These are phyloP conservation scores for Propithecus coquereli DNA, from an alignment of 2,113 vertebrate species.

Conservation along the genomic window DNA sequence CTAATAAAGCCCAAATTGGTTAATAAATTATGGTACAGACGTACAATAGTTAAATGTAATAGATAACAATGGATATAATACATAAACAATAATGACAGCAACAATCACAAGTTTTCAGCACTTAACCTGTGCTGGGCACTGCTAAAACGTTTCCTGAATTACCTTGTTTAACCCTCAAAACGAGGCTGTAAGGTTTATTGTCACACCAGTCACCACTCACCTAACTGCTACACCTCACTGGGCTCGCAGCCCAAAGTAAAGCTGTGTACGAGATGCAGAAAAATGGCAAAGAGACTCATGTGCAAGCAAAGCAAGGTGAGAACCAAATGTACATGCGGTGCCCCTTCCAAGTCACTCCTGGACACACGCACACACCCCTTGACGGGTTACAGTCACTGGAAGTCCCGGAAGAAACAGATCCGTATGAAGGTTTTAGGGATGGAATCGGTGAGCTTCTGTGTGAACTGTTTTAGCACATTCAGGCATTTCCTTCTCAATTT, in stretches of 20 bases:
- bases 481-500: not conserved
- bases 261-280: not conserved
- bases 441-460: not conserved
- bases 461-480: not conserved
- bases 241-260: not conserved
- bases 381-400: accelerated
- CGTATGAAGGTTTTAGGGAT: accelerated
- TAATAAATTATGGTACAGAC: not conserved
- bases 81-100: not conserved
- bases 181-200: not conserved
- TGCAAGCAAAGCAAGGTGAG: not conserved
- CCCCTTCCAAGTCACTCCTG: accelerated
- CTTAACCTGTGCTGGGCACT: not conserved
- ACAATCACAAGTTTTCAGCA: not conserved
- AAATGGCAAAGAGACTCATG: accelerated
- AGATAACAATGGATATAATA: not conserved
- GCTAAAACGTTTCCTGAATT: not conserved
- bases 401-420: not conserved
- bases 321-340: accelerated
- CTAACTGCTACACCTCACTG: not conserved
- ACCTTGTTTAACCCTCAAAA: not conserved
- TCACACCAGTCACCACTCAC: not conserved
- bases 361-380: too few species aligned
- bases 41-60: not conserved
- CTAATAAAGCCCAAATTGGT: not conserved